Base-by-base conservation (phyloP, 2,888 invertebrate genomes). In the Liodrosophila aerea region DNA sequence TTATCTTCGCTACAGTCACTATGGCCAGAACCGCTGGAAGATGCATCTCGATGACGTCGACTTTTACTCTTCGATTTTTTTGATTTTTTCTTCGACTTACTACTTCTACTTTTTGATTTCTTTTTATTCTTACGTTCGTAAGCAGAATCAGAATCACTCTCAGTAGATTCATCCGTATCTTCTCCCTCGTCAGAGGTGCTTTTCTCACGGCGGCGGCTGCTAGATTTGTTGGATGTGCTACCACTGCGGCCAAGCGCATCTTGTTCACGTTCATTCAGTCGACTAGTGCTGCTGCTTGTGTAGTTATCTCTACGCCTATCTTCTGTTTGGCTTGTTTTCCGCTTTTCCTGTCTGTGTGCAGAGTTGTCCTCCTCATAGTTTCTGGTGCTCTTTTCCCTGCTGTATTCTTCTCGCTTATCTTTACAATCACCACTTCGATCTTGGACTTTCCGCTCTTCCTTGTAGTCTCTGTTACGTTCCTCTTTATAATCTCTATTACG, bases 11-110 rank as follows among this genome's bases (percentile, higher is more conserved):
- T 68, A 11, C 59, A 54, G 0, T 60, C 53, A 13, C 47, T 49
- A 8, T 54, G 39, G 1, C 49, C 67, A 7, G 15, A 34, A 5
- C 39, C 33, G 5, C 41, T 57, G 2, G 52, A 59, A 5, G 36
- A 61, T 15, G 62, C 57, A 49, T 61, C 63, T 2, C 73, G 58
- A 34, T 66, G 75, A 0, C 76, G 70, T 70, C 80, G 88, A 45
- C 58, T 70, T 39, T 82, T 87, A 0, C 58, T 70, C 40, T 80
- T 87, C 0, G 75, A 54, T 37, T 87, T 84, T 18, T 39, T 39
- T 9, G 82, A 81, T 52, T 80, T 80, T 57, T 82, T 87, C 52
- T 76, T 84, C 3, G 71, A 72, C 62, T 83, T 88, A 18, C 73
- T 63, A 15, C 57, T 63, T 7, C 76, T 44, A 13, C 60, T 67